Evolutionary conservation across 1,140 invertebrate species (phyloP).

Genomic region (Sarcophaga bullata): DNA sequence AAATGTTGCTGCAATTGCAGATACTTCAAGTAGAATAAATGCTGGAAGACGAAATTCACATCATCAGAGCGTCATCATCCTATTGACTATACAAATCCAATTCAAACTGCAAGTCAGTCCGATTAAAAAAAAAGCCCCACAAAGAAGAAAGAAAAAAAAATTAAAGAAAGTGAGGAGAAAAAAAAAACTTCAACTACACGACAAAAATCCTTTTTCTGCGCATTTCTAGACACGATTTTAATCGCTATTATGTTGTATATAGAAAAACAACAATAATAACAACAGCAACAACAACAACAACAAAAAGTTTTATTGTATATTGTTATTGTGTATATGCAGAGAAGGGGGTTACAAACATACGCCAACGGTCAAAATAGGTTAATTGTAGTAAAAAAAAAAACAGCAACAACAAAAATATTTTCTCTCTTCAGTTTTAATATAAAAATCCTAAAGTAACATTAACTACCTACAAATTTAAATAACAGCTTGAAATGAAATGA

Average conservation of each 20-base stretch:
- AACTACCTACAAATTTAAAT: constrained; percentile 32
- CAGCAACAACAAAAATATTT: neutral
- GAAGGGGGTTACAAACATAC: constrained; percentile 12
- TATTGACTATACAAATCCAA: neutral
- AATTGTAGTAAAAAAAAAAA: constrained; percentile 29
- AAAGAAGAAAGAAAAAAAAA: no score
- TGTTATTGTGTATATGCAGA: neutral
- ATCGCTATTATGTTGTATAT: constrained; percentile 35
- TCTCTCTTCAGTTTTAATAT: neutral
- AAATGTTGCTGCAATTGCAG: neutral
- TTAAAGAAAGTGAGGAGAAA: neutral
- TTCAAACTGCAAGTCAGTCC: no score
- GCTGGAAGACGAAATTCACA: neutral
- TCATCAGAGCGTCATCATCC: neutral
- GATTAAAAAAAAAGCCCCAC: no score
- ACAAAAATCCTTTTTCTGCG: constrained; percentile 40
- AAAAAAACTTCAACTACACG: constrained; percentile 25
- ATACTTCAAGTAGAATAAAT: neutral
- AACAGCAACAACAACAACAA: neutral
- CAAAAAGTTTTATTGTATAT: neutral
- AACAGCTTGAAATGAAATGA: constrained; percentile 24
- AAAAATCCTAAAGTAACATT: neutral
- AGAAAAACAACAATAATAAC: neutral
- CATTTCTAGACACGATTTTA: constrained; percentile 40
- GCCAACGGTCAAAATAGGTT: constrained; percentile 39